phyloP scores from a whole-genome alignment of 1,140 invertebrate species.

The Drosophila kepulauana region DNA sequence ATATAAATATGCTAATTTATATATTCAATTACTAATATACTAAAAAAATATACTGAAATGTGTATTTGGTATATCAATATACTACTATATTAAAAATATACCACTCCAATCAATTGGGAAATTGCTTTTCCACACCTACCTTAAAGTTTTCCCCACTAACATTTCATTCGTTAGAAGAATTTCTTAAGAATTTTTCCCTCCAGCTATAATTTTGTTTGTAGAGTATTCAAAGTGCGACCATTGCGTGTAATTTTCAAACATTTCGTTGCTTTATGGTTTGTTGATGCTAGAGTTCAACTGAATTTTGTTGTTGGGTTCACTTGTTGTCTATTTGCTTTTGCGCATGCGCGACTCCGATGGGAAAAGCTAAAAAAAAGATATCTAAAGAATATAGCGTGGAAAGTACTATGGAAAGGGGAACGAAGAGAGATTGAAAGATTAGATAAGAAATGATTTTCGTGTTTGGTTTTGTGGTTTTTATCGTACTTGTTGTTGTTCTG shows the following conservation, averaged over 20 bases:
- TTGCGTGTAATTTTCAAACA: neutral
- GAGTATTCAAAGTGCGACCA: neutral
- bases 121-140: too few relatives aligned
- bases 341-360: too few relatives aligned
- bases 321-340: neutral
- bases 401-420: neutral
- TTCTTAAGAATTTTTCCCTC: too few relatives aligned
- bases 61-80: too few relatives aligned
- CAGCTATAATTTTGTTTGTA: neutral
- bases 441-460: constrained; percentile 19
- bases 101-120: too few relatives aligned
- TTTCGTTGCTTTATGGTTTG: neutral
- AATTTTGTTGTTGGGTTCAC: neutral
- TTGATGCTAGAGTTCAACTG: neutral
- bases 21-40: too few relatives aligned
- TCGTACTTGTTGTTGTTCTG: constrained; percentile 28
- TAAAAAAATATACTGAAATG: too few relatives aligned
- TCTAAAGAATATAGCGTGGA: too few relatives aligned
- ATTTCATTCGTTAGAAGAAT: too few relatives aligned
- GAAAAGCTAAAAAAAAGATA: neutral
- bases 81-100: too few relatives aligned
- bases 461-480: constrained; percentile 16
- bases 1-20: too few relatives aligned
- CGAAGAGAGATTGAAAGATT: neutral
- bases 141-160: too few relatives aligned